Base-by-base conservation (phyloP, 2,113 vertebrate species). In the Nesospiza acunhae region DNA sequence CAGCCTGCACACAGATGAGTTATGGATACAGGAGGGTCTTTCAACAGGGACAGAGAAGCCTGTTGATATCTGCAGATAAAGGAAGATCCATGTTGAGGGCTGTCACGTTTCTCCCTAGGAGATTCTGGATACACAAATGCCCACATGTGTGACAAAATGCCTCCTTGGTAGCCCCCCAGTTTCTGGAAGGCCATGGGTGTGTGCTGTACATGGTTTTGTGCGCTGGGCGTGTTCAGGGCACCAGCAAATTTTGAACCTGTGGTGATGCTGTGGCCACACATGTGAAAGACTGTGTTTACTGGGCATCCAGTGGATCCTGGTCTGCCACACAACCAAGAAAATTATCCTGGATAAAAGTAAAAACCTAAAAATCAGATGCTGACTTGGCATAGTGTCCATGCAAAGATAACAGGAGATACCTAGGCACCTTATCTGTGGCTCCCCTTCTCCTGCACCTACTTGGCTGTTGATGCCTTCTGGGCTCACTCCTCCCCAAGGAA, bases 181-280 rank as follows among this genome's bases (percentile, higher is more conserved):
- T 90, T 58, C 83, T 95, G 79, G 66, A 67, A 70, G 63, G 69
- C 35, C 3, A 0, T 9, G 59, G 27, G 13, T 1, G 0, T 33
- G 49, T 68, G 53, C 24, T 0, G 2, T 60, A 49, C 22, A 58
- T 39, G 50, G 55, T 66, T 42, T 81, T 27, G 18, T 37, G 35
- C 31, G 46, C 74, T 62, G 60, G 46, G 33, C 13, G 41, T 0
- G 0, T 30, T 30, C 23, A n/a, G 17, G 30, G 30, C 22, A 30
- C 41, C 55, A 23, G 30, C 21, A 35, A 70, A 41, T 2, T 1
- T 12, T 1, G 3, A 37, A 81, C 30, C 41, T 35, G 15, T 2
- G 1, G 50, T 0, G 0, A 49, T 78, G 49, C 59, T 4, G 3
- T 59, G 27, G 47, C 44, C 55, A 30, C 1, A 1, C 42, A 2